A percentile compares a stretch with the other conserved stretches of the same genome.
phyloP scores from a whole-genome alignment of 2,797 vertebrate genomes.

The Perodicticus potto region DNA sequence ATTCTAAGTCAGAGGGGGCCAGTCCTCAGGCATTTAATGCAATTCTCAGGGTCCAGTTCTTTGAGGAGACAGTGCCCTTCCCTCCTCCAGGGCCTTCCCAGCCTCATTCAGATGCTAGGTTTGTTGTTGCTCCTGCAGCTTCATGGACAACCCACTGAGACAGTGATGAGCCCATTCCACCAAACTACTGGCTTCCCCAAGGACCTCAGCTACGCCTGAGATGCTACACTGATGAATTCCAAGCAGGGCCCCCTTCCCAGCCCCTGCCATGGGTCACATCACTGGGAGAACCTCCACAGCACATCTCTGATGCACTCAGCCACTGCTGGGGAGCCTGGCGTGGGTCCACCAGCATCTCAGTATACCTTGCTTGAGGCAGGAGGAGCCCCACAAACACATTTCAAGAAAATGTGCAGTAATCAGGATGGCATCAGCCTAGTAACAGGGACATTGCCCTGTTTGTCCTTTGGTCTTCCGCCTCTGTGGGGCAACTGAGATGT shows the following conservation, averaged over 20 bases:
- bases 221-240: not conserved
- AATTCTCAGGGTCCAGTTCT: not conserved
- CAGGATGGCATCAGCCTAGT: not conserved
- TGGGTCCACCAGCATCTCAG: not conserved
- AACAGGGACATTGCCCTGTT: too few species aligned
- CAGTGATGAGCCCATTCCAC: not conserved
- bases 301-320: not conserved
- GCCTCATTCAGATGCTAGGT: too few species aligned
- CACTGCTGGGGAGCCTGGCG: not conserved
- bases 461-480: not conserved
- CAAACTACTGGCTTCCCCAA: too few species aligned
- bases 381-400: not conserved
- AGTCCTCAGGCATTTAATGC: not conserved
- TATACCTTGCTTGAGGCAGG: not conserved
- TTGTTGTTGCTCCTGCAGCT: not conserved
- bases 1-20: not conserved
- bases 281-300: not conserved
- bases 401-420: too few species aligned
- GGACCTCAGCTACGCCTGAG: rapidly evolving
- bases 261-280: not conserved
- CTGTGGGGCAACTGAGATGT: not conserved
- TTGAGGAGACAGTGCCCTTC: too few species aligned
- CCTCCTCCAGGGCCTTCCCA: not conserved
- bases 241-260: not conserved
- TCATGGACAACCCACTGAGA: rapidly evolving